A percentile compares a stretch with the other conserved stretches of the same genome.
These are phyloP conservation scores for Saguinus oedipus DNA, from an alignment of 2,797 vertebrate genomes.

Conservation along the genomic window DNA sequence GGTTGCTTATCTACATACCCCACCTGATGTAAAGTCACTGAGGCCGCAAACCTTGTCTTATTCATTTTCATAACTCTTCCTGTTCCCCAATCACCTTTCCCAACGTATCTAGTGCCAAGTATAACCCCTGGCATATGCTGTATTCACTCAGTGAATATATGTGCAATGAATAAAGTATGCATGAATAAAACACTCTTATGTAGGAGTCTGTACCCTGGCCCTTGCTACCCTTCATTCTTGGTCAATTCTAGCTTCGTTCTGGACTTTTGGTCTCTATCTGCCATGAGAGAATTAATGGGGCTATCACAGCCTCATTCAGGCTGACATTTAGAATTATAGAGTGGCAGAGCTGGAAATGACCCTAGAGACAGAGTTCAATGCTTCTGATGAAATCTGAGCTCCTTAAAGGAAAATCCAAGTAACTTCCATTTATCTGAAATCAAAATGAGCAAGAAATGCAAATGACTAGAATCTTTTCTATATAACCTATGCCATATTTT, in stretches of 20 bases:
- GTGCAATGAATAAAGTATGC: not conserved
- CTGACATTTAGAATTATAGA: slow-evolving; percentile 59
- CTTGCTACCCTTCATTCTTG: slow-evolving; percentile 2
- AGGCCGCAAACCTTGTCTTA: not conserved
- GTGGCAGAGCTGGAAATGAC: not conserved
- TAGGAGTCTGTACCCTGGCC: not conserved
- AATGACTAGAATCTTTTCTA: not conserved
- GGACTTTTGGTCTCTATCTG: slow-evolving; percentile 23
- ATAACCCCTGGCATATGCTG: not conserved
- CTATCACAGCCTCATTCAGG: not conserved
- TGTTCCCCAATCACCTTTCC: not conserved
- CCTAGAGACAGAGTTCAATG: not conserved
- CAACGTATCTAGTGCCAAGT: not conserved
- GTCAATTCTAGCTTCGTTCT: not conserved
- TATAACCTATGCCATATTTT: not conserved
- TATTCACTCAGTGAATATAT: not conserved
- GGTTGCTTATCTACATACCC: not conserved
- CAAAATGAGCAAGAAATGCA: not conserved
- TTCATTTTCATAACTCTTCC: not conserved
- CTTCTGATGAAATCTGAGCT: slow-evolving; percentile 27
- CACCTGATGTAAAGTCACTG: not conserved
- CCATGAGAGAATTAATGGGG: slow-evolving; percentile 27
- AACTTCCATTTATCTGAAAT: slow-evolving; percentile 33
- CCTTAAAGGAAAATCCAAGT: slow-evolving; percentile 15
- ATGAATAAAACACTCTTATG: not conserved